Base-by-base conservation (phyloP, 2,888 invertebrate genomes). In the Herminia tarsipennalis region DNA sequence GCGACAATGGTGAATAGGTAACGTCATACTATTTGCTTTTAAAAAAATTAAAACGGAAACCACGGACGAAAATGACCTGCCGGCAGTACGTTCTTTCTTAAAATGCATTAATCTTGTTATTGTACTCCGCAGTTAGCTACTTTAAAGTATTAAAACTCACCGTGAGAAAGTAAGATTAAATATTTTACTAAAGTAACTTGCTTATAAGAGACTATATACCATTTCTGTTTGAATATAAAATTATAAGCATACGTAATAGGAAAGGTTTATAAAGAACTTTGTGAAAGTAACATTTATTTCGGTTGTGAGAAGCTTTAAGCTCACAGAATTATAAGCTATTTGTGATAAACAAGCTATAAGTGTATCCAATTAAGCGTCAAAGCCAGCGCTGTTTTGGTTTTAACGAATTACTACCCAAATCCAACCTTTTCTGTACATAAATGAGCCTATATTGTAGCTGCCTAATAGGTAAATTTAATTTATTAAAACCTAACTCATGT, bases 11-110 rank as follows among this genome's bases (percentile, higher is more conserved):
- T 74, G 74, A 76, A 78, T 76, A n/a, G n/a, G n/a, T n/a, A 77
- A 65, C 79, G 83, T 83, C 85, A 84, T 77, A 78, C 68, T 50
- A 62, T 60, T 65, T 78, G 77, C 64, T 73, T 83, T 79, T 74
- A 77, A 82, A 83, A n/a, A 79, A 81, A 81, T 77, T 73, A 67
- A 79, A 82, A 76, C 86, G 86, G 84, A 86, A 83, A 74, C 69
- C 75, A 68, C 70, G 67, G 58, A 54, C 59, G 65, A 66, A 64
- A 60, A 49, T 69, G 63, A 68, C 60, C 65, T 62, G 66, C 57
- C 57, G 56, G 49, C 41, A 51, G 61, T 61, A 69, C 70, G 64
- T 61, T 68, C 65, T 73, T 74, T 74, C 64, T 50, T 66, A 78
- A 68, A 66, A 60, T 70, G 56, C 59, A 18, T 30, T 18, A 37